These are phyloP conservation scores for Limosa lapponica DNA, from an alignment of 2,797 vertebrate genomes.

Conservation along the genomic window DNA sequence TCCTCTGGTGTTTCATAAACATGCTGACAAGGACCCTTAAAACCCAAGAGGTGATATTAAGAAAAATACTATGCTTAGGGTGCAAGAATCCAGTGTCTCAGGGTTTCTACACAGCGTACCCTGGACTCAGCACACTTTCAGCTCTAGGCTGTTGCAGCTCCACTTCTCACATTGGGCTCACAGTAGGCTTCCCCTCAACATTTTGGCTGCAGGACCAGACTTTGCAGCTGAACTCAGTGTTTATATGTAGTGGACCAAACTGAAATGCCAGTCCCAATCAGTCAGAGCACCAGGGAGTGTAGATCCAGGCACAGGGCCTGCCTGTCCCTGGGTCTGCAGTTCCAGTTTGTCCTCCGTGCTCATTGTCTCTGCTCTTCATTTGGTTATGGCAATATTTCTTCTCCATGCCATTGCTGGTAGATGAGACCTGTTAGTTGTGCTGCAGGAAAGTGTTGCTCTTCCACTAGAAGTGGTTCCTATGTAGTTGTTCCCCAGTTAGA, in stretches of 20 bases:
- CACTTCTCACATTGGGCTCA: neutral
- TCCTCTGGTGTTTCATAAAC: neutral
- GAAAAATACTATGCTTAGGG: neutral
- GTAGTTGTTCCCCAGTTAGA: neutral
- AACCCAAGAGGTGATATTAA: neutral
- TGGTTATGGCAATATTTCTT: neutral
- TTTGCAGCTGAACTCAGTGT: slow-evolving; percentile 16
- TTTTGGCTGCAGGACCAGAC: slow-evolving; percentile 2
- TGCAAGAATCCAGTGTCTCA: neutral
- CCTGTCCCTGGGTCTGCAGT: neutral
- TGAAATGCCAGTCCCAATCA: neutral
- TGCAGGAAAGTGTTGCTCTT: neutral
- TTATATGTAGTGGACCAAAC: slow-evolving; percentile 9
- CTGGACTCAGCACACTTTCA: neutral
- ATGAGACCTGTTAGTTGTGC: neutral
- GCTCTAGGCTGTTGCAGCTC: neutral
- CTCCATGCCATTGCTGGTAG: neutral
- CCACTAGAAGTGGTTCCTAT: neutral
- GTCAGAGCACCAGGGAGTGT: neutral
- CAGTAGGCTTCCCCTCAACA: neutral
- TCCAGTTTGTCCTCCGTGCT: neutral
- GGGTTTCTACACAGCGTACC: neutral
- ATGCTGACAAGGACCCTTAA: neutral
- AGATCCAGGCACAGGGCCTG: neutral
- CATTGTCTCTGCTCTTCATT: neutral